Evolutionary conservation across 2,797 vertebrate species (phyloP).

Genomic region (Apogon hyalosoma): DNA sequence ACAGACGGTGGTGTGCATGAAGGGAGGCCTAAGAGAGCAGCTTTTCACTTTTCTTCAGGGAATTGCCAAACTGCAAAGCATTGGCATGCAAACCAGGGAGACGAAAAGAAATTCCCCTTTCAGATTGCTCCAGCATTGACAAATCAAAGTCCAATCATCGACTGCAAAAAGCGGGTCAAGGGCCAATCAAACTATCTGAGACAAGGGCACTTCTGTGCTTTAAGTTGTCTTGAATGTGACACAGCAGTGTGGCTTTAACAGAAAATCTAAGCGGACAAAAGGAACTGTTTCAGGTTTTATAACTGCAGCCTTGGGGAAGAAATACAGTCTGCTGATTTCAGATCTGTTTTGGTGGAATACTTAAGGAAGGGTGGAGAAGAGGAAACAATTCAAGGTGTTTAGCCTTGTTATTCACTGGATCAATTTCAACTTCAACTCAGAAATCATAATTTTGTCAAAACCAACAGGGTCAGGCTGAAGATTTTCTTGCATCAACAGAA

Average conservation of each 20-base stretch:
- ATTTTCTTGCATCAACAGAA: conserved; percentile 13
- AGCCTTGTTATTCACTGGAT: conserved; percentile 38
- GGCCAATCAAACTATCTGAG: conserved; percentile 43
- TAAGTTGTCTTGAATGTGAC: conserved; percentile 44
- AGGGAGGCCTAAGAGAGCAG: conserved; percentile 11
- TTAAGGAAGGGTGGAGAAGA: background rate
- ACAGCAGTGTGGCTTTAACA: conserved; percentile 9
- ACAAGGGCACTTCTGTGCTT: conserved; percentile 19
- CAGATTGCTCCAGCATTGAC: conserved; percentile 10
- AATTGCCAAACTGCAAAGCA: conserved; percentile 9
- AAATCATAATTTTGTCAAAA: conserved; percentile 20
- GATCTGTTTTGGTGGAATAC: background rate
- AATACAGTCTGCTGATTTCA: conserved; percentile 17
- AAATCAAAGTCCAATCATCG: conserved; percentile 47
- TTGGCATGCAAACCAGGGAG: conserved; percentile 17
- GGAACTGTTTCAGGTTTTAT: conserved; percentile 28
- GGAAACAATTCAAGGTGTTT: conserved; percentile 26
- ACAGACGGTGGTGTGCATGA: background rate
- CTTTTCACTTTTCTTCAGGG: conserved; percentile 5
- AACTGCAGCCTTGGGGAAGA: conserved; percentile 39
- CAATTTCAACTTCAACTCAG: conserved; percentile 38
- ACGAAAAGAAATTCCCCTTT: conserved; percentile 29
- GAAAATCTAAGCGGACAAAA: conserved; percentile 11
- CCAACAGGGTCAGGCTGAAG: conserved; percentile 12
- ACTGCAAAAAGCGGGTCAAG: conserved; percentile 39